Percentiles rank a stretch among this genome's conserved stretches.
phyloP scores from a whole-genome alignment of 1,140 invertebrate species.

The Tetramorium simillimum region DNA sequence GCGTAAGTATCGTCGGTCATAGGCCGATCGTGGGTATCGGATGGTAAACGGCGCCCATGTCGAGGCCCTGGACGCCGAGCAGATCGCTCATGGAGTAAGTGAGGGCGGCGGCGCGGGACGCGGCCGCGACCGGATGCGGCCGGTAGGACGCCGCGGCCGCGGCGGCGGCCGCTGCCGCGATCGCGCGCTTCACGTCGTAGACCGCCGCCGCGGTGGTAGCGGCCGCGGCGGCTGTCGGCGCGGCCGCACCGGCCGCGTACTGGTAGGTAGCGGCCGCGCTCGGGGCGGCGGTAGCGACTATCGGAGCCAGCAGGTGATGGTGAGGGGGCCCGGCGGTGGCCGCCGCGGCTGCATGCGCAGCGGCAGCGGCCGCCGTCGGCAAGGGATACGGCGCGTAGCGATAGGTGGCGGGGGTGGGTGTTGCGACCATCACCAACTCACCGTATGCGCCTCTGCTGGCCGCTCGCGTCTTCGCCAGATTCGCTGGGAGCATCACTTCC shows the following conservation, averaged over 20 bases:
- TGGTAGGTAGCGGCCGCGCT: constrained; percentile 86
- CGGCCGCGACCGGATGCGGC: constrained; percentile 84
- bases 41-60: constrained; percentile 88
- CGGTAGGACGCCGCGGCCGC: constrained; percentile 84
- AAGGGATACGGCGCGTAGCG: constrained; percentile 88
- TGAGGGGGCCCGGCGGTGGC: constrained; percentile 77
- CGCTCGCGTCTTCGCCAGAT: constrained; percentile 96
- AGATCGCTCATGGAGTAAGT: constrained; percentile 90
- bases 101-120: constrained; percentile 85
- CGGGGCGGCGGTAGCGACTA: constrained; percentile 83
- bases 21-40: constrained; percentile 88
- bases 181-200: constrained; percentile 86
- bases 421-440: constrained; percentile 95
- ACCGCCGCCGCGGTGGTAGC: constrained; percentile 85
- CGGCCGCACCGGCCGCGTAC: constrained; percentile 79
- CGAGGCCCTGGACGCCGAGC: constrained; percentile 88
- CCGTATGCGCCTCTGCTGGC: constrained; percentile 96
- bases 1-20: constrained; percentile 88
- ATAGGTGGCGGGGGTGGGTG: constrained; percentile 86
- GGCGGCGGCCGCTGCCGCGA: constrained; percentile 84
- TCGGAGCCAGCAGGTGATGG: constrained; percentile 84
- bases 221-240: constrained; percentile 78
- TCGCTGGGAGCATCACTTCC: constrained; percentile 99
- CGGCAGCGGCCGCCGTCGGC: constrained; percentile 83
- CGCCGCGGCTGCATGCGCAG: constrained; percentile 82